Percentiles rank a stretch among this genome's conserved stretches.
phyloP scores from a whole-genome alignment of 2,888 invertebrate genomes.

The Sesia apiformis region DNA sequence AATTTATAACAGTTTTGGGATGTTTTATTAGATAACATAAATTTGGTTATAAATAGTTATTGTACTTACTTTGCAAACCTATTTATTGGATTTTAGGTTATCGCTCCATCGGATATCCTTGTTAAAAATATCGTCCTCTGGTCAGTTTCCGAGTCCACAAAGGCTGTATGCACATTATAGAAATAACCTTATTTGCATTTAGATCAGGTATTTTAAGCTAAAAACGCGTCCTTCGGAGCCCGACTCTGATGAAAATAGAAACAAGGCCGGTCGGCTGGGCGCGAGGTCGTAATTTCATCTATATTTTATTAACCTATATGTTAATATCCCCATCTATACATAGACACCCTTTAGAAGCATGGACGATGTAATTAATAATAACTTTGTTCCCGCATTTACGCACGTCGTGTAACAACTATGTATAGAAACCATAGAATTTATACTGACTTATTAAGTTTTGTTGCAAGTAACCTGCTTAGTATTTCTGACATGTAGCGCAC shows the following conservation, averaged over 20 bases:
- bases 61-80: no score
- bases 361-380: not conserved
- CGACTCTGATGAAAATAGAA: slow-evolving; percentile 46
- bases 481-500: slow-evolving; percentile 18
- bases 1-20: no score
- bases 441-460: not conserved
- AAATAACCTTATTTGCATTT: slow-evolving; percentile 46
- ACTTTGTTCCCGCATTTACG: not conserved
- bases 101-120: no score
- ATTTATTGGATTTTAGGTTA: no score
- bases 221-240: slow-evolving; percentile 38
- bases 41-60: no score
- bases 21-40: no score
- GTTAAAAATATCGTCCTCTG: no score
- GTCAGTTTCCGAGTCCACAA: no score
- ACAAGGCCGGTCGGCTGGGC: slow-evolving; percentile 36
- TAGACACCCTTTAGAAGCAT: not conserved
- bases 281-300: slow-evolving; percentile 28
- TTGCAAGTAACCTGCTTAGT: slow-evolving; percentile 7
- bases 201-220: slow-evolving; percentile 45
- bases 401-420: not conserved
- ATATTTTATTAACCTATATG: slow-evolving; percentile 14
- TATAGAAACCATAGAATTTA: not conserved
- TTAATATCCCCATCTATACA: not conserved
- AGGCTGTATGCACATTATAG: slow-evolving; percentile 19